phyloP scores from a whole-genome alignment of 1,140 invertebrate species.

The Drosophila tristis region DNA sequence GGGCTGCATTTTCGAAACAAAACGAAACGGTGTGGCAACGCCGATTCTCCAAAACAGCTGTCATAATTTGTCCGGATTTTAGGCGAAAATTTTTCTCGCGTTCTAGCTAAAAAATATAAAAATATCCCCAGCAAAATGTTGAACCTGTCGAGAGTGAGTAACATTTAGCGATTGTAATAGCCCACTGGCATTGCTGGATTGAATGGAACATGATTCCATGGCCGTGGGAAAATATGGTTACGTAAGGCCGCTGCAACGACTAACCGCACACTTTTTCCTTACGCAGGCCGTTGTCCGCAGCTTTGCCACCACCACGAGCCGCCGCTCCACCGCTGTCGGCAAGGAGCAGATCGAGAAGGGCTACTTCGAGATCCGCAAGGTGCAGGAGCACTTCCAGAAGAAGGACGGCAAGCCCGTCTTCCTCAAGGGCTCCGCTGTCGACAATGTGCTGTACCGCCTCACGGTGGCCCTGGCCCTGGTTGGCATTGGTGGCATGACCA shows the following conservation, averaged over 20 bases:
- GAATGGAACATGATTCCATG: background rate
- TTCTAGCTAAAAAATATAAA: conserved; percentile 65
- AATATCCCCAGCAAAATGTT: conserved; percentile 70
- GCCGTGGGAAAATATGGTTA: conserved; percentile 33
- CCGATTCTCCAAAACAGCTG: conserved; percentile 65
- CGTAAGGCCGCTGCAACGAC: conserved; percentile 69
- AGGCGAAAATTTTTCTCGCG: conserved; percentile 42
- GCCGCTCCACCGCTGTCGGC: conserved; percentile 56
- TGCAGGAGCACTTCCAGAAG: conserved; percentile 85
- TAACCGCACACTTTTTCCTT: conserved; percentile 60
- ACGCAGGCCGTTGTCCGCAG: conserved; percentile 76
- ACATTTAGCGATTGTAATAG: background rate
- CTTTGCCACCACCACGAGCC: conserved; percentile 63
- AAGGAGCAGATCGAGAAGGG: conserved; percentile 76
- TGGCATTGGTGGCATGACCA: conserved; percentile 84
- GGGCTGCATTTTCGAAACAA: conserved; percentile 1
- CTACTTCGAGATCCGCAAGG: conserved; percentile 80
- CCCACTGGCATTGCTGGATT: background rate
- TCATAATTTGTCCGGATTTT: conserved; percentile 66
- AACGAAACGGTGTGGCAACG: conserved; percentile 32
- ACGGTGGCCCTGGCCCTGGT: conserved; percentile 84
- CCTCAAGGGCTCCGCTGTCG: conserved; percentile 86
- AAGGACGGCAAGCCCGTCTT: conserved; percentile 87
- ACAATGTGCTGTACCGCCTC: conserved; percentile 86
- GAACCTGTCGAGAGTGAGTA: conserved; percentile 81